Evolutionary conservation across 2,888 invertebrate genomes (phyloP).

Genomic region (Meganola albula): DNA sequence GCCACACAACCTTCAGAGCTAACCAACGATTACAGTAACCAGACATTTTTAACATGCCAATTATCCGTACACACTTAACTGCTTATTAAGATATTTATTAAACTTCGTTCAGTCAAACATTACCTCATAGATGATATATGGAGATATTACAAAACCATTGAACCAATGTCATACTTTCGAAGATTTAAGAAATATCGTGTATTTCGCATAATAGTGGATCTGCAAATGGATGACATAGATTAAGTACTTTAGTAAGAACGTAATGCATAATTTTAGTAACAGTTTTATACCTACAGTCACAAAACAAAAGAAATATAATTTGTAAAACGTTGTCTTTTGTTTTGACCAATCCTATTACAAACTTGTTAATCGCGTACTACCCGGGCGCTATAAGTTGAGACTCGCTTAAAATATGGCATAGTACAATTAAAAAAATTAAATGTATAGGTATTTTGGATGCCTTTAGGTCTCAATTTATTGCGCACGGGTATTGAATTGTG

Average conservation of each 20-base stretch:
- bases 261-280: too few species aligned
- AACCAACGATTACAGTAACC: too few species aligned
- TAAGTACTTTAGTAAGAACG: too few species aligned
- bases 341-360: neutral
- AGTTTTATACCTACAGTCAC: neutral
- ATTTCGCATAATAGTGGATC: slow-evolving; percentile 20
- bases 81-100: slow-evolving; percentile 18
- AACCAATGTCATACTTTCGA: slow-evolving; percentile 29
- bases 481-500: too few species aligned
- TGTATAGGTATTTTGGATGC: too few species aligned
- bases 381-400: neutral
- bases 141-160: slow-evolving; percentile 14
- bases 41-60: too few species aligned
- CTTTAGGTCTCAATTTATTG: too few species aligned
- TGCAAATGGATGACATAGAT: slow-evolving; percentile 9
- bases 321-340: neutral
- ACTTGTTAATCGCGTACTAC: neutral
- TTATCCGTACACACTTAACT: slow-evolving; percentile 8
- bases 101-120: slow-evolving; percentile 16
- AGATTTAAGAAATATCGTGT: slow-evolving; percentile 24
- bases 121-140: too few species aligned
- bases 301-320: neutral
- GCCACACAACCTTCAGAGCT: too few species aligned
- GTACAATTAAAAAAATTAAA: too few species aligned
- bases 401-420: too few species aligned